Evolutionary conservation across 2,113 vertebrate species (phyloP), one percentile per base, ranked within the genome.

Genomic region (Oreochromis spilurus): DNA sequence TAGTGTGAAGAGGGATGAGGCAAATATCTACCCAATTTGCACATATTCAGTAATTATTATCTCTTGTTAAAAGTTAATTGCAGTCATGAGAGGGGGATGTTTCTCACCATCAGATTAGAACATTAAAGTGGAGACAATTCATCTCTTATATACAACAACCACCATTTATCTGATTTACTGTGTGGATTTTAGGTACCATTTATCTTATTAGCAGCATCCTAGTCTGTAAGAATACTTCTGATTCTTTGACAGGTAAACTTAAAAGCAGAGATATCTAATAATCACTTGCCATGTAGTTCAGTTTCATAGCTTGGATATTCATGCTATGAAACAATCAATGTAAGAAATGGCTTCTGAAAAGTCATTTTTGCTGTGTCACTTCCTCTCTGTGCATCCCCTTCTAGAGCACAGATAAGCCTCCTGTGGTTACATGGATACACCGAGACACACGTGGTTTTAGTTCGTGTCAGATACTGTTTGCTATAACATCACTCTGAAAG

Each of bases 371-470:
- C 58, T 38, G 58, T 89, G 79, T 90, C 86, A 93, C 26, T 88
- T 88, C 91, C 89, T 90, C 65, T 88, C 26, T 86, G 83, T 84
- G 84, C 67, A 87, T 84, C 85, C 82, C 82, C 53, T 2, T 86
- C 43, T 26, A 40, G 13, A 72, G 24, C 8, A 40, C 29, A 65
- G 70, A 81, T 55, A 72, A 19, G 16, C 12, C 2, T 40, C 38
- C 21, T 77, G 38, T 75, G 79, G 54, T 67, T 50, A 54, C 79
- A 82, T 9, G 57, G 45, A 84, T 48, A 60, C 7, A 48, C 43
- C 1, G 11, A 34, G n/a, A 75, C 54, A 72, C 12, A 82, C 3
- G 7, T 52, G 12, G 9, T 54, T 62, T 54, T 54, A 45, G 45
- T 9, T 38, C 1, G 2, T 14, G 5, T 34, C 78, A 62, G 5